Evolutionary conservation across 2,113 vertebrate species (phyloP).

Genomic region (Leucosticte australis): DNA sequence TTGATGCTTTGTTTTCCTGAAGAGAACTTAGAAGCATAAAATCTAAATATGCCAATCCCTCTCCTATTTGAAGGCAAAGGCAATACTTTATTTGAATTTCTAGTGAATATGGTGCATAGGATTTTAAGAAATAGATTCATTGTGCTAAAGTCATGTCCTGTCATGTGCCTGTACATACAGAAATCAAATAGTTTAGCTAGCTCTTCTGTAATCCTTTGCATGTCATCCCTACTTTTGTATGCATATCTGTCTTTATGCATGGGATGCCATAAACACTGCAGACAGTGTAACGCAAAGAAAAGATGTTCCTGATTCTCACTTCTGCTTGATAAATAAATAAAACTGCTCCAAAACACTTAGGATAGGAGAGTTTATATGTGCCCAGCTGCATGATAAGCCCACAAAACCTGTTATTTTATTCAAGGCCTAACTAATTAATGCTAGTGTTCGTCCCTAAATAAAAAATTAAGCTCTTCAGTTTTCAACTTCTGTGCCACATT

Average conservation of each 20-base stretch:
- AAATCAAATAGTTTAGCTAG: neutral
- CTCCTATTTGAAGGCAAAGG: neutral
- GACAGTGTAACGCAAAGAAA: neutral
- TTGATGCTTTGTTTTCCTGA: neutral
- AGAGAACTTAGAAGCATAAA: neutral
- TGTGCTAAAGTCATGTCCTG: neutral
- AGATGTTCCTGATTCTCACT: neutral
- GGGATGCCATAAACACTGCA: neutral
- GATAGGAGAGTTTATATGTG: neutral
- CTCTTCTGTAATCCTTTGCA: neutral
- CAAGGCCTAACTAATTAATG: conserved; percentile 11
- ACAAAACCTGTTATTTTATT: neutral
- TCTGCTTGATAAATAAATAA: conserved; percentile 2
- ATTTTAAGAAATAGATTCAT: conserved; percentile 23
- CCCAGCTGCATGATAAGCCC: neutral
- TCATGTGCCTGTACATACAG: neutral
- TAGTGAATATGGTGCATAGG: neutral
- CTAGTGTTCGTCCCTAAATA: neutral
- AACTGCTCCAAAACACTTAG: neutral
- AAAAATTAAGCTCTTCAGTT: conserved; percentile 10
- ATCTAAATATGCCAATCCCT: neutral
- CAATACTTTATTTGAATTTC: neutral
- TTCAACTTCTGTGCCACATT: neutral
- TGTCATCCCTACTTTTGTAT: neutral
- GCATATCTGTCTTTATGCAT: neutral